Percentiles rank a stretch among this genome's conserved stretches.
phyloP scores from a whole-genome alignment of 2,797 vertebrate species.

The Enteromius trimaculatus region DNA sequence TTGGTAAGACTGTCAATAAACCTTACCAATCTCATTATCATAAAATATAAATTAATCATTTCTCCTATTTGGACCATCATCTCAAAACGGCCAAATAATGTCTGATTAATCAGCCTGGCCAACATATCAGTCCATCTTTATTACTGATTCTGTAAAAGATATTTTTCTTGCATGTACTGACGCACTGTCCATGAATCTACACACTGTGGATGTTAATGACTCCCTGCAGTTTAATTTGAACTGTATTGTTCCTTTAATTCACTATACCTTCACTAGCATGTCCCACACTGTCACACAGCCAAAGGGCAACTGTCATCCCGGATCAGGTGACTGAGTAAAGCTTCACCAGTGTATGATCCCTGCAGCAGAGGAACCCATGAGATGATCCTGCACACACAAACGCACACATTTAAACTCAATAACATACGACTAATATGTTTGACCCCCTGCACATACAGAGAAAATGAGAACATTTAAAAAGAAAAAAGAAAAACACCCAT shows the following conservation, averaged over 20 bases:
- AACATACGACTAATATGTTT: constrained; percentile 42
- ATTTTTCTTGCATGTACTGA: neutral
- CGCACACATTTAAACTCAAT: constrained; percentile 70
- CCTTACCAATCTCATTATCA: neutral
- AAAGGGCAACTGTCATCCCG: constrained; percentile 72
- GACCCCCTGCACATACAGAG: neutral
- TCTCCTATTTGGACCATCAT: neutral
- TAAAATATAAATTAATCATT: neutral
- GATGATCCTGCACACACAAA: constrained; percentile 54
- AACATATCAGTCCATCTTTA: neutral
- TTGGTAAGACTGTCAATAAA: neutral
- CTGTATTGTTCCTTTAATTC: constrained; percentile 62
- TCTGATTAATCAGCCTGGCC: neutral
- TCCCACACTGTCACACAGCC: constrained; percentile 49
- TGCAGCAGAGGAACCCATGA: constrained; percentile 48
- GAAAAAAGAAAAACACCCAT: neutral
- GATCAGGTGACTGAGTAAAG: constrained; percentile 73
- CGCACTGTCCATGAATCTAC: neutral
- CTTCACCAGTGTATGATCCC: constrained; percentile 58
- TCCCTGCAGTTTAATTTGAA: constrained; percentile 54
- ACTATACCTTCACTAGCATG: constrained; percentile 54
- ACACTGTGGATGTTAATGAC: constrained; percentile 38
- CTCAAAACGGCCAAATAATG: neutral
- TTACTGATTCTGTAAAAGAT: no score
- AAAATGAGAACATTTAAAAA: neutral